These are phyloP conservation scores for Lithophane socia DNA, from an alignment of 2,888 invertebrate genomes.

Conservation along the genomic window DNA sequence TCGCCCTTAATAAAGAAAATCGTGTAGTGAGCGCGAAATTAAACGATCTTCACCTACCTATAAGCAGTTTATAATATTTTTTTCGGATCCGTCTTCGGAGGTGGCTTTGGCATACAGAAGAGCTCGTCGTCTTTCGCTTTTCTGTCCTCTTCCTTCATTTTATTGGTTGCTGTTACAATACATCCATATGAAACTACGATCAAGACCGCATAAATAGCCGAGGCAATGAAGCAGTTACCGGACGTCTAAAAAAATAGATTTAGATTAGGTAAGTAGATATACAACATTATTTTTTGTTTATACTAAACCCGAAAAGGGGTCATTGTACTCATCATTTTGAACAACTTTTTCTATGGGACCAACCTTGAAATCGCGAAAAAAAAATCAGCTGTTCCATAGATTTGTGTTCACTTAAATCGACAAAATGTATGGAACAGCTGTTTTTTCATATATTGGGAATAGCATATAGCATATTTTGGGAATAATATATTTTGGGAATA, in stretches of 20 bases:
- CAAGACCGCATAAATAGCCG: slow-evolving; percentile 94
- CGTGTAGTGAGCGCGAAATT: background rate
- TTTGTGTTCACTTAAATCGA: too few relatives aligned
- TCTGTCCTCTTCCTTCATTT: slow-evolving; percentile 37
- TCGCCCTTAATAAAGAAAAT: too few relatives aligned
- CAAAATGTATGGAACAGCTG: too few relatives aligned
- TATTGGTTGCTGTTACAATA: slow-evolving; percentile 64
- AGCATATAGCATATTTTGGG: background rate
- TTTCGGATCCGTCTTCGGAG: slow-evolving; percentile 13
- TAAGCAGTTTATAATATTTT: slow-evolving; percentile 9
- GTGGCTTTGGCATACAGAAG: slow-evolving; percentile 55
- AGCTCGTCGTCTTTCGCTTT: slow-evolving; percentile 73
- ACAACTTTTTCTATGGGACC: too few relatives aligned
- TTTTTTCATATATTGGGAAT: background rate
- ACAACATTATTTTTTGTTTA: too few relatives aligned
- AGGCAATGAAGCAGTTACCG: slow-evolving; percentile 97
- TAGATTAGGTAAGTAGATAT: background rate
- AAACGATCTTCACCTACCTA: background rate
- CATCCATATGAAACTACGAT: slow-evolving; percentile 81
- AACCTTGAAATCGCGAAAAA: too few relatives aligned
- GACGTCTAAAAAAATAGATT: slow-evolving; percentile 86
- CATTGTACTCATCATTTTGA: too few relatives aligned
- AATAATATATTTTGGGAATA: too few relatives aligned
- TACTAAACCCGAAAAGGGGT: too few relatives aligned
- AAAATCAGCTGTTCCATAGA: too few relatives aligned